Percentiles rank a stretch among this genome's conserved stretches.
These are phyloP conservation scores for Leiothrix lutea DNA, from an alignment of 2,113 vertebrate species.

Conservation along the genomic window DNA sequence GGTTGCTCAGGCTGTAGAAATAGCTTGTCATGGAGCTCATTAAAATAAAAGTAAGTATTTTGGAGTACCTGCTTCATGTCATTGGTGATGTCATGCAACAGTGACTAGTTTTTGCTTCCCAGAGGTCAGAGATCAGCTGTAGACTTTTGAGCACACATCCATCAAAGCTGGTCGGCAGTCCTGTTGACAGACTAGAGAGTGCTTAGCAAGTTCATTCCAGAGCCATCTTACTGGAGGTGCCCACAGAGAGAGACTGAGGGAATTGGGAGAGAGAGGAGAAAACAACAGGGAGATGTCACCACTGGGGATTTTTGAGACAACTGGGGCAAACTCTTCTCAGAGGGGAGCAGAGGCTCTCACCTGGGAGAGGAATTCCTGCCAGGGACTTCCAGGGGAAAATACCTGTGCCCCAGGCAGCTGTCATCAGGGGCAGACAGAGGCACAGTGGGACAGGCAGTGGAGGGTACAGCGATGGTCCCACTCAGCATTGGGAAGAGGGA, in stretches of 20 bases:
- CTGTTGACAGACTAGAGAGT: background rate
- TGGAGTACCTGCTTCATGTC: background rate
- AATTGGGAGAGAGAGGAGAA: background rate
- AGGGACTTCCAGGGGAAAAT: background rate
- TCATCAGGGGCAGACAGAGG: background rate
- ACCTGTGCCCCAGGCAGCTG: background rate
- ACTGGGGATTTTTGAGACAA: rapidly evolving
- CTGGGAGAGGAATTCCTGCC: background rate
- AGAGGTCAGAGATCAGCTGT: background rate
- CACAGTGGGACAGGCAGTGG: rapidly evolving
- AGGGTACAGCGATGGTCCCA: rapidly evolving
- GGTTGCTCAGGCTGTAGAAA: background rate
- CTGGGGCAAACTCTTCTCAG: background rate
- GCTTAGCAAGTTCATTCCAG: background rate
- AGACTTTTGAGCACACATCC: background rate
- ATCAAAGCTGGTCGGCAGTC: background rate
- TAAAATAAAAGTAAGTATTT: background rate
- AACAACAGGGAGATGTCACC: rapidly evolving
- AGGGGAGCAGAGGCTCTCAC: background rate
- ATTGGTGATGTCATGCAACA: background rate
- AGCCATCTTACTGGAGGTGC: no score
- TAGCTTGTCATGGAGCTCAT: background rate
- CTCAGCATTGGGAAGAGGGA: rapidly evolving
- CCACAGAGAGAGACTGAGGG: no score
- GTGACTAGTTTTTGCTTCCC: background rate